Conservation (phyloP, 2,797 vertebrate species). For the Tenualosa ilisha region DNA sequence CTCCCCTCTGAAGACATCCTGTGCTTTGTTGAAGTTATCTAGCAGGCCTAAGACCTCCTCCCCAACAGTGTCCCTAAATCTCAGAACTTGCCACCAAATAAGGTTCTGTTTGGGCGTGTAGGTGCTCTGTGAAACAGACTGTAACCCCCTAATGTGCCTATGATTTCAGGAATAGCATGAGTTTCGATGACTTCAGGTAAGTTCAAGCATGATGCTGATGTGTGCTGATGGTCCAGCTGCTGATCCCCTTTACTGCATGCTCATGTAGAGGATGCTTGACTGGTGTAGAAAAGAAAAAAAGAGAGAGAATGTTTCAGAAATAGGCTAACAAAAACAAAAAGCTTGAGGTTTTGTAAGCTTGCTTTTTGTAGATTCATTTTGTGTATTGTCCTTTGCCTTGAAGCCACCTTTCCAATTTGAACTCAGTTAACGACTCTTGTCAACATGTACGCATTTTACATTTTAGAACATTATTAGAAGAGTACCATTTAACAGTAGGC, state of each 20-base stretch:
- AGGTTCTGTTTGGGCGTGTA: neutral
- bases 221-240: conserved; percentile 30
- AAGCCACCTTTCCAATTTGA: neutral
- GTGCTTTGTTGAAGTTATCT: neutral
- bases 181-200: conserved; percentile 90
- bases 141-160: conserved; percentile 73
- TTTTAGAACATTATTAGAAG: neutral
- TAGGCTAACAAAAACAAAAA: neutral
- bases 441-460: no score
- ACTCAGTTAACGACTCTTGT: neutral
- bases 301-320: neutral
- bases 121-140: neutral
- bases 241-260: conserved; percentile 50
- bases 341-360: neutral
- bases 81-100: neutral
- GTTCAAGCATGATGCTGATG: conserved; percentile 66
- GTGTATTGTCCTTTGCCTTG: neutral
- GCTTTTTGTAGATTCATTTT: neutral
- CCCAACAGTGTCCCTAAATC: neutral
- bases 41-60: neutral
- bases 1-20: neutral
- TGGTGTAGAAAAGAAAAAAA: neutral
- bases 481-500: neutral
- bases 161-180: conserved; percentile 90
- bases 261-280: conserved; percentile 31